These are phyloP conservation scores for Andrena bicolor DNA, from an alignment of 2,888 invertebrate species.

Conservation along the genomic window DNA sequence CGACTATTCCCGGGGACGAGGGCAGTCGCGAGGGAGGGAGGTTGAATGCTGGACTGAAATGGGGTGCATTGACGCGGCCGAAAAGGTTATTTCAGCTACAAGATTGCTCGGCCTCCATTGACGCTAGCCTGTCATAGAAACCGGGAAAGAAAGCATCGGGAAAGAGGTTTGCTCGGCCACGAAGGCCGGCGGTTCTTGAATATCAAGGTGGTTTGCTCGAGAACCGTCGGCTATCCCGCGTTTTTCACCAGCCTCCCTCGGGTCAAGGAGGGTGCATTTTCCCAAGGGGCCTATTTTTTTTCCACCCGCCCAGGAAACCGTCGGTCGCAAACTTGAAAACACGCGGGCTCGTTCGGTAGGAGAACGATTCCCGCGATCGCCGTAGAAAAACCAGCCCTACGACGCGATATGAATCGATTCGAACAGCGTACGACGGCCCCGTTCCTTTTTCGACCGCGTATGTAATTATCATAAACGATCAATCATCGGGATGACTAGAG, in stretches of 20 bases:
- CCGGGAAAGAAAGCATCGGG: slow-evolving; percentile 26
- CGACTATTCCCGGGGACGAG: slow-evolving; percentile 27
- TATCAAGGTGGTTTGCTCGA: slow-evolving; percentile 28
- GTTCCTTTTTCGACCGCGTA: slow-evolving; percentile 18
- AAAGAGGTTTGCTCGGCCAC: slow-evolving; percentile 24
- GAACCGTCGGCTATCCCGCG: neutral
- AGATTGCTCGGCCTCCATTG: slow-evolving; percentile 57
- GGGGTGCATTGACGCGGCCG: slow-evolving; percentile 57
- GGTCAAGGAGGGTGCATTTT: slow-evolving; percentile 54
- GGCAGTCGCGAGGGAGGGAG: slow-evolving; percentile 15
- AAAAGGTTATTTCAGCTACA: slow-evolving; percentile 62
- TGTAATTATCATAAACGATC: slow-evolving; percentile 33
- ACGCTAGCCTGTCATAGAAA: slow-evolving; percentile 36
- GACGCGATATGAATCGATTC: slow-evolving; percentile 18
- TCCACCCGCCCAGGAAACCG: slow-evolving; percentile 11
- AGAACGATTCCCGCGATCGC: neutral
- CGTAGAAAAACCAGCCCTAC: slow-evolving; percentile 12
- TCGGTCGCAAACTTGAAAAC: neutral
- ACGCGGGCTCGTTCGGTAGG: neutral
- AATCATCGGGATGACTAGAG: slow-evolving; percentile 50
- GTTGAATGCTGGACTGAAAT: slow-evolving; percentile 52
- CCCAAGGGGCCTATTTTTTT: neutral
- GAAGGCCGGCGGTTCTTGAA: slow-evolving; percentile 31
- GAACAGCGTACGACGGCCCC: neutral
- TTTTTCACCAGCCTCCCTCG: slow-evolving; percentile 11